These are phyloP conservation scores for Falco biarmicus DNA, from an alignment of 2,797 vertebrate species.

Conservation along the genomic window DNA sequence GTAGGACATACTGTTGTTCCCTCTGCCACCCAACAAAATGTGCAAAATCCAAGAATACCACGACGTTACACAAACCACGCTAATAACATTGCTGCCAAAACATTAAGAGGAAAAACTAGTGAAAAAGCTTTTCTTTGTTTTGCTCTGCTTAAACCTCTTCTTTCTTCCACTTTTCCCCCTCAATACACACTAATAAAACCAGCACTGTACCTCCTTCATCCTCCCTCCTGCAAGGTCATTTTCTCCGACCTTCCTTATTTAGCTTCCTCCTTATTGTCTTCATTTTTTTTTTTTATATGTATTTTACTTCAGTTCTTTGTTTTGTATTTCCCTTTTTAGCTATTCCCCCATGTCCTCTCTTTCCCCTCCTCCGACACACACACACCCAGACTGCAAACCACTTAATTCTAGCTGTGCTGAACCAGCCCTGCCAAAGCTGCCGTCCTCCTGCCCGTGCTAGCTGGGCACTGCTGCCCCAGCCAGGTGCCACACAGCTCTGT, in stretches of 20 bases:
- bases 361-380: neutral
- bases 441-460: neutral
- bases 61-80: neutral
- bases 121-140: neutral
- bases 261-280: slow-evolving; percentile 24
- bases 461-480: neutral
- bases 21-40: accelerated
- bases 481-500: neutral
- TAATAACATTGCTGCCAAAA: neutral
- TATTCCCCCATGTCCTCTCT: neutral
- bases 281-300: neutral
- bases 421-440: neutral
- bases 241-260: slow-evolving; percentile 9
- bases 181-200: neutral
- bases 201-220: neutral
- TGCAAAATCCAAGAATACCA: neutral
- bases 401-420: neutral
- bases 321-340: slow-evolving; percentile 27
- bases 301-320: slow-evolving; percentile 36
- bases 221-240: neutral
- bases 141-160: neutral
- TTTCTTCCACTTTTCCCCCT: neutral
- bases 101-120: neutral
- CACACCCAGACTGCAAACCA: neutral
- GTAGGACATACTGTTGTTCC: neutral